phyloP scores from a whole-genome alignment of 92 coral and sea anemone genomes.

The Siderastrea siderea region DNA sequence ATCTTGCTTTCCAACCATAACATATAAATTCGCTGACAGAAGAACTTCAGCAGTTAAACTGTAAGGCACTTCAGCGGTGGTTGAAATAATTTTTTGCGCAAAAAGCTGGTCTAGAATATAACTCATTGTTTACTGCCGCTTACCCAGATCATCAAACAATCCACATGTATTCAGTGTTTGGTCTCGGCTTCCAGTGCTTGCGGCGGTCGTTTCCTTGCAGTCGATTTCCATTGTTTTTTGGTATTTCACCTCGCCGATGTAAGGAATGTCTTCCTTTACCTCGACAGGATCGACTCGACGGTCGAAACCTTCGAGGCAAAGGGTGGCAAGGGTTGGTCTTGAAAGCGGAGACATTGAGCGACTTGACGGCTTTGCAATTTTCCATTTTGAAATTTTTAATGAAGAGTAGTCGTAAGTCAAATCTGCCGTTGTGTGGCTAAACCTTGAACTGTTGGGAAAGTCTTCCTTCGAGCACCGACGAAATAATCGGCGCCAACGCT shows the following conservation, averaged over 20 bases:
- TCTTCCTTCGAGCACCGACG: constrained; percentile 61
- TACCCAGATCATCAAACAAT: constrained; percentile 76
- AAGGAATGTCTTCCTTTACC: neutral
- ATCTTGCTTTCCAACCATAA: too few species aligned
- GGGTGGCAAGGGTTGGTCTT: neutral
- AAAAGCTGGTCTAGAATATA: neutral
- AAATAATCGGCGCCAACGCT: constrained; percentile 72
- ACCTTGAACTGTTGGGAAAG: constrained; percentile 5
- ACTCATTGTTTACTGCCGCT: neutral
- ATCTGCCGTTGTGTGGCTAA: constrained; percentile 81
- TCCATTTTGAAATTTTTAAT: constrained; percentile 27
- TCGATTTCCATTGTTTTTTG: constrained; percentile 52
- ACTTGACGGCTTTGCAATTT: neutral
- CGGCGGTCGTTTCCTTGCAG: constrained; percentile 21
- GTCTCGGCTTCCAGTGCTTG: neutral
- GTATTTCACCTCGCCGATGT: constrained; percentile 30
- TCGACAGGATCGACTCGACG: constrained; percentile 1
- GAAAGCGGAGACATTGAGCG: neutral
- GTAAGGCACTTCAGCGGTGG: too few species aligned
- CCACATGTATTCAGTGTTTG: constrained; percentile 37
- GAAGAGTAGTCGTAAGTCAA: constrained; percentile 42
- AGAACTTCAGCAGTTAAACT: too few species aligned
- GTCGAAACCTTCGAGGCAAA: constrained; percentile 33
- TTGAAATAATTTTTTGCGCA: neutral
- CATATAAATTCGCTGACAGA: too few species aligned